Evolutionary conservation across 2,113 vertebrate genomes (phyloP), one percentile per base, ranked within the genome.

Genomic region (Ophthalmolycus amberensis): DNA sequence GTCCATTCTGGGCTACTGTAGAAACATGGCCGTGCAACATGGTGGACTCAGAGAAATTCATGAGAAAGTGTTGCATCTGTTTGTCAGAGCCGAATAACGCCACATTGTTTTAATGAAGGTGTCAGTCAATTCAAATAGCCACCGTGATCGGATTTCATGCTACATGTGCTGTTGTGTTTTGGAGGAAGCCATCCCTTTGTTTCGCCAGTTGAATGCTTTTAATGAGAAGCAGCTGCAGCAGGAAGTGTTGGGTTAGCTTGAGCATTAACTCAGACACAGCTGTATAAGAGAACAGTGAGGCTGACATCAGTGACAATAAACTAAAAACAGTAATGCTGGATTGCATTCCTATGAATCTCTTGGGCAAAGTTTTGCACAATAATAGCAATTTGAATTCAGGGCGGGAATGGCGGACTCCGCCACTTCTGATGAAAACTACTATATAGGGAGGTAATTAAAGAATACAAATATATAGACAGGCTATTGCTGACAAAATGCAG

Each of bases 151-250:
- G 25, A 58, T 20, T 59, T 44, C n/a, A 44, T 73, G 58, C 58
- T 11, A 42, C 11, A 12, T 27, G 32, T 37, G 50, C 9, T 40
- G 56, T n/a, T 59, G 54, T 72, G 71, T 20, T 54, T 52, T 34
- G 8, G 14, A 9, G 11, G 14, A 71, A 80, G 48, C 9, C n/a
- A 10, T 1, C 10, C 0, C 2, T 46, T 11, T 56, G 7, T 8
- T 3, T 22, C 3, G 18, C 22, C 4, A 12, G 14, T 4, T 34
- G 12, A 77, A 73, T 22, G 34, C 27, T 69, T 65, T 56, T 15
- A 54, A 59, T 74, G 18, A 54, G 46, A 74, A 66, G 48, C 40
- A 65, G 50, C 59, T 56, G 34, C 62, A 34, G 44, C 6, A 8
- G 56, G 22, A 71, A 12, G 62, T 63, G 56, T 27, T 52, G 52